Evolutionary conservation across 2,888 invertebrate species (phyloP), one percentile per base, ranked within the genome.

Genomic region (Steinernema hermaphroditum): DNA sequence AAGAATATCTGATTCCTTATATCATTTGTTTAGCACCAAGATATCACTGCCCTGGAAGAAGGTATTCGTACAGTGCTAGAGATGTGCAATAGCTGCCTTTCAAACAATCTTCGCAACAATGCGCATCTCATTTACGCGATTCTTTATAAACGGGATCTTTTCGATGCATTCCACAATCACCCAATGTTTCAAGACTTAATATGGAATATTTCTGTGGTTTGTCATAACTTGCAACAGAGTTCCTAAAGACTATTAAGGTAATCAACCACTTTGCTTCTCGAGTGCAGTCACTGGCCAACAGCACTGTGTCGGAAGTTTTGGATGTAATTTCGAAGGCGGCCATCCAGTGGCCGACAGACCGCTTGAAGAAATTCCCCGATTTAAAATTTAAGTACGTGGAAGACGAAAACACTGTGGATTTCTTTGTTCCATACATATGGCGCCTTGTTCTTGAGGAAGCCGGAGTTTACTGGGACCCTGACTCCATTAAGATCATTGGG

Each of bases 371-470:
- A 92, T 96, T 97, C 88, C 97, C 97, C 0, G 97, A 97, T 85
- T 89, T 98, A 68, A 97, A 96, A 88, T 98, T 98, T 89, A 94
- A 96, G 80, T 98, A 98, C 87, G 97, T 98, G 0, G 98, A 99
- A 88, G 98, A 99, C 88, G 97, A 97, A 79, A 92, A 93, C 74
- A 97, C 97, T 0, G 97, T 97, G 87, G 96, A 97, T 86, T 98
- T 98, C 90, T 98, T 99, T 89, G 94, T 97, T 80, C 98, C 98
- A 0, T 98, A 99, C 88, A 94, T 97, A 29, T 98, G 98, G 98
- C 93, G 93, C 1, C 90, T 98, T 71, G 93, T 96, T 27, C 32
- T 62, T 27, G 70, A 73, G 34, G 75, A 49, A n/a, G 70, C 75
- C 12, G 78, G 77, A 12, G 69, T 82, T 8, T 73, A 70, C 37